Base-by-base conservation (phyloP, 2,797 vertebrate genomes). In the Hoplostethus mediterraneus region DNA sequence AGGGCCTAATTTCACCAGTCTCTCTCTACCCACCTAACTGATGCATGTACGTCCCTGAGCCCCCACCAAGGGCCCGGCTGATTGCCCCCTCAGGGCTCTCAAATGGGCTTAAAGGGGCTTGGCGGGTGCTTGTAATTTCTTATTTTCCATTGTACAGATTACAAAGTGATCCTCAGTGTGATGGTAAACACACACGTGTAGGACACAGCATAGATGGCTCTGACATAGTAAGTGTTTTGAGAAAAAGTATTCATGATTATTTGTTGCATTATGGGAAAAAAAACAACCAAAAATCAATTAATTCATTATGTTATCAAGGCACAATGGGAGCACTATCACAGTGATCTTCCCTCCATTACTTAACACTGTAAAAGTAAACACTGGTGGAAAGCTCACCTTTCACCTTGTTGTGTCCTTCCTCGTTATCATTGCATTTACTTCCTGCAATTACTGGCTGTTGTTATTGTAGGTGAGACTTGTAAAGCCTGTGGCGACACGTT, bases 71-170 rank as follows among this genome's bases (percentile, higher is more conserved):
- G 69, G 13, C 47, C n/a, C 10, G 30, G 9, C 58, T 69, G 59
- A 73, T 76, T 75, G 47, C 42, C 25, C 79, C 76, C 57, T 59
- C 14, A 40, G 78, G 79, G 40, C 3, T 10, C 9, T 17, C 28
- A n/a, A 53, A 30, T 54, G 17, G 60, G n/a, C 33, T 72, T 40
- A 2, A 9, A 57, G 44, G 48, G 52, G 47, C n/a, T 14, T 7
- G 6, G 55, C 6, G 3, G 45, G 30, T 9, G 3, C 51, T 62
- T 11, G 5, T 8, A 45, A 9, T 28, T 72, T 9, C 33, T 33
- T 31, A 6, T 65, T 68, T 71, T 68, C 12, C 56, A 42, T 21
- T 40, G 6, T 28, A 42, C 5, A 53, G 17, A 6, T 55, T 53
- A 14, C 44, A 9, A n/a, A 10, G 36, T 17, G 45, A 30, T 25